phyloP scores from a whole-genome alignment of 2,888 invertebrate genomes.

The Myathropa florea region DNA sequence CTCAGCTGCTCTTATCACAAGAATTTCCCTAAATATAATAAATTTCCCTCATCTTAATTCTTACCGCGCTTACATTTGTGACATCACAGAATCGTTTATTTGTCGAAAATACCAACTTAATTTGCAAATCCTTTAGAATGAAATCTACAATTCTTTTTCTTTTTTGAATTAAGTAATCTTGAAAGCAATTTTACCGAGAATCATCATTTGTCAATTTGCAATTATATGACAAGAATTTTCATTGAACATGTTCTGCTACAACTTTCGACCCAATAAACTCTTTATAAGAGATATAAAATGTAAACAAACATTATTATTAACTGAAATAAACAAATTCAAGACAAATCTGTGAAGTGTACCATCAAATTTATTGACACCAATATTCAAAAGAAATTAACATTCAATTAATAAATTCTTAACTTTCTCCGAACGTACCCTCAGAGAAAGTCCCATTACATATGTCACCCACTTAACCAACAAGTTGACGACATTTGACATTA shows the following conservation, averaged over 20 bases:
- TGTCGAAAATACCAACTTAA: not conserved
- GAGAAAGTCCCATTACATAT: not conserved
- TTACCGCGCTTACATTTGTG: not conserved
- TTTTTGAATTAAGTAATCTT: no score
- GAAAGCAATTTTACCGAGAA: no score
- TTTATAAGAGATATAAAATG: no score
- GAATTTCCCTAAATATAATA: constrained; percentile 31
- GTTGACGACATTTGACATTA: constrained; percentile 38
- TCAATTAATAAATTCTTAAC: not conserved
- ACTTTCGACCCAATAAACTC: no score
- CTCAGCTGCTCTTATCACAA: constrained; percentile 24
- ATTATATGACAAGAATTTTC: no score
- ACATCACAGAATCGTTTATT: not conserved
- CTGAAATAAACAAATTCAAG: not conserved
- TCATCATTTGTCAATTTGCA: no score
- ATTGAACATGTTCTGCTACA: no score
- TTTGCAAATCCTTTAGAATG: not conserved
- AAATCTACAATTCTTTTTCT: no score
- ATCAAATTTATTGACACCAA: not conserved
- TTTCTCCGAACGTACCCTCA: not conserved
- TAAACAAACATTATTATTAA: no score
- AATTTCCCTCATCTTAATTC: not conserved
- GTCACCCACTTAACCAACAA: constrained; percentile 31
- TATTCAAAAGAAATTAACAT: not conserved
- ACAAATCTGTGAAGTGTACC: not conserved